Evolutionary conservation across 2,797 vertebrate genomes (phyloP).

Genomic region (Pseudochirops cupreus): DNA sequence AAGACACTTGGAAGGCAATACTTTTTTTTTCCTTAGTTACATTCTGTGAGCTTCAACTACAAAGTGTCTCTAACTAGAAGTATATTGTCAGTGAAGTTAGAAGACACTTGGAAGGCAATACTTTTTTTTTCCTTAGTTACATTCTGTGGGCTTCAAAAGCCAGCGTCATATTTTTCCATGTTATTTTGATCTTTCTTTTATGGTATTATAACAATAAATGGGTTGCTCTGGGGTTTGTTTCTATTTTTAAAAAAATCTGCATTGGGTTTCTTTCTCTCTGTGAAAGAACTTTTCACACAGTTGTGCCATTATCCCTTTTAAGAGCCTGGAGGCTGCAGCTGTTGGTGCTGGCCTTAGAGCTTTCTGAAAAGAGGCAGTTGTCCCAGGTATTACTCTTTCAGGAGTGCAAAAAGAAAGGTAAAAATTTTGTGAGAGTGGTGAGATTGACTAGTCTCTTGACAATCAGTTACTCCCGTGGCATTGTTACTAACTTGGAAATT

Average conservation of each 20-base stretch:
- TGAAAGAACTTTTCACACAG: conserved; percentile 14
- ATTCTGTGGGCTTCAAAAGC: too few species aligned
- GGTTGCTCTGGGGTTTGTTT: too few species aligned
- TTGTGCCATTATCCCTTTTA: background rate
- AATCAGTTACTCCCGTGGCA: background rate
- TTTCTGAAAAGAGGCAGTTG: conserved; percentile 8
- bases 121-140: too few species aligned
- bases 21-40: conserved; percentile 16
- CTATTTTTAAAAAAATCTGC: conserved; percentile 33
- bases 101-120: too few species aligned
- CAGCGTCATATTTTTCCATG: too few species aligned
- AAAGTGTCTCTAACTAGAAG: too few species aligned
- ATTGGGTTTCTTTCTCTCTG: conserved; percentile 39
- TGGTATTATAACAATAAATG: too few species aligned
- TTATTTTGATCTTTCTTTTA: too few species aligned
- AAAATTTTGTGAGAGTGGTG: background rate
- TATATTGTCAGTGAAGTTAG: too few species aligned
- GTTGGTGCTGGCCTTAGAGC: conserved; percentile 42
- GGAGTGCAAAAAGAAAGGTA: background rate
- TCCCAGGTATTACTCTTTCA: conserved; percentile 2
- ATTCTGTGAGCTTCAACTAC: background rate
- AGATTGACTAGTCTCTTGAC: background rate
- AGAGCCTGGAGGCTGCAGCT: background rate
- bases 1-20: background rate
- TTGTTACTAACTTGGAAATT: background rate